phyloP scores from a whole-genome alignment of 1,140 invertebrate species.

The Tetragonula clypearis region DNA sequence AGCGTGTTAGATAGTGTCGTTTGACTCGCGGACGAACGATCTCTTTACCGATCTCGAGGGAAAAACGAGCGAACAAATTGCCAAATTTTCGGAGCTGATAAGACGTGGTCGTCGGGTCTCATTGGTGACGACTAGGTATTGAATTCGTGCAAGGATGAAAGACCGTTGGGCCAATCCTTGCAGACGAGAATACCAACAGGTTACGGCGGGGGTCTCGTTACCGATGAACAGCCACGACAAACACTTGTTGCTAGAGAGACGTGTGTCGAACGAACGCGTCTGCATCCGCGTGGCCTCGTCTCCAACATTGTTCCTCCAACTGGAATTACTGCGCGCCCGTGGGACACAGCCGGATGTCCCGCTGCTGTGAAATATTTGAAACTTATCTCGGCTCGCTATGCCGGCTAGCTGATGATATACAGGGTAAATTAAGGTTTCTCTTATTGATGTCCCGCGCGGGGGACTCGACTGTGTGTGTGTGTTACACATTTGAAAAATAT shows the following conservation, averaged over 20 bases:
- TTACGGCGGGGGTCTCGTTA: background rate
- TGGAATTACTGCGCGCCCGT: constrained; percentile 3
- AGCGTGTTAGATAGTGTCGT: too few species aligned
- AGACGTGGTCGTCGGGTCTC: background rate
- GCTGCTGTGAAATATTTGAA: background rate
- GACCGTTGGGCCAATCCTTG: background rate
- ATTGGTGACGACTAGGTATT: background rate
- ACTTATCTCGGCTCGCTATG: background rate
- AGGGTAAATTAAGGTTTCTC: too few species aligned
- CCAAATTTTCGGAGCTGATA: background rate
- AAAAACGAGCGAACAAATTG: too few species aligned
- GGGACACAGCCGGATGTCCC: background rate
- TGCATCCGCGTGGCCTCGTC: background rate
- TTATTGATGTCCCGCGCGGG: background rate
- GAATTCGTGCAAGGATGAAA: background rate
- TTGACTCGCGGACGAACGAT: background rate
- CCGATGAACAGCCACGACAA: constrained; percentile 18
- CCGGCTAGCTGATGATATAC: background rate
- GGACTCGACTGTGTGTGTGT: too few species aligned
- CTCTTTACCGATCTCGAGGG: background rate
- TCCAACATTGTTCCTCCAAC: background rate
- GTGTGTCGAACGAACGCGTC: constrained; percentile 8
- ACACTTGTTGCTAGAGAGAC: constrained; percentile 64
- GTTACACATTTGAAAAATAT: too few species aligned
- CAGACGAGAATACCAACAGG: background rate